Evolutionary conservation across 1,140 invertebrate species (phyloP).

Genomic region (Drosophila azteca): DNA sequence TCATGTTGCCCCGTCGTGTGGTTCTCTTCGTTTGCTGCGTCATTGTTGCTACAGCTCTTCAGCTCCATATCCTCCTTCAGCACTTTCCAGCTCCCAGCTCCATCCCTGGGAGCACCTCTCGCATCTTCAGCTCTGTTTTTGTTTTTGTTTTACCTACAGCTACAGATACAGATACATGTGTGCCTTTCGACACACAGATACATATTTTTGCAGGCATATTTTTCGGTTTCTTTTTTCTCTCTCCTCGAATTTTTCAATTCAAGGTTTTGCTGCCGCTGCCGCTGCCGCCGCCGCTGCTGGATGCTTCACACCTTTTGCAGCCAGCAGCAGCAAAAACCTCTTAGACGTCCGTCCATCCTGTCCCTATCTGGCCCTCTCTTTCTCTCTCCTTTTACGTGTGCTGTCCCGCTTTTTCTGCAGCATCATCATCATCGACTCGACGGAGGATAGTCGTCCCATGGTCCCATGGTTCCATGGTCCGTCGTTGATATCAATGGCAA

Average conservation of each 20-base stretch:
- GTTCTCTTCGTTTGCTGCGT: constrained; percentile 15
- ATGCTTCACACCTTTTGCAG: constrained; percentile 60
- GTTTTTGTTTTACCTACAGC: no score
- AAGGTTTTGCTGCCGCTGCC: constrained; percentile 49
- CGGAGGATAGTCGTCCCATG: no score
- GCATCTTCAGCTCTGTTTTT: no score
- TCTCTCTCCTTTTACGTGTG: background rate
- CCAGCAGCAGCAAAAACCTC: constrained; percentile 7
- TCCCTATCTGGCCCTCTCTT: background rate
- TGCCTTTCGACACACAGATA: background rate
- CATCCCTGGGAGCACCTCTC: no score
- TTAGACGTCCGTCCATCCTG: background rate
- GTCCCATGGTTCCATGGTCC: constrained; percentile 7
- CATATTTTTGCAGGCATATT: constrained; percentile 47
- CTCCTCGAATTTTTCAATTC: constrained; percentile 74
- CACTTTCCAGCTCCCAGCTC: no score
- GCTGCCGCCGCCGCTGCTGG: background rate
- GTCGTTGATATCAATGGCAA: constrained; percentile 64
- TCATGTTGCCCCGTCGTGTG: no score
- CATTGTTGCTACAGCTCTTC: constrained; percentile 56
- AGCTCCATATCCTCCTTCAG: no score
- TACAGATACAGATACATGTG: no score
- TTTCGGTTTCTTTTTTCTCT: constrained; percentile 43
- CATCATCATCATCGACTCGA: constrained; percentile 4
- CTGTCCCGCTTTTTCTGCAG: constrained; percentile 29